A percentile compares a stretch with the other conserved stretches of the same genome.
phyloP scores from a whole-genome alignment of 1,140 invertebrate genomes.

The Pectinophora gossypiella region DNA sequence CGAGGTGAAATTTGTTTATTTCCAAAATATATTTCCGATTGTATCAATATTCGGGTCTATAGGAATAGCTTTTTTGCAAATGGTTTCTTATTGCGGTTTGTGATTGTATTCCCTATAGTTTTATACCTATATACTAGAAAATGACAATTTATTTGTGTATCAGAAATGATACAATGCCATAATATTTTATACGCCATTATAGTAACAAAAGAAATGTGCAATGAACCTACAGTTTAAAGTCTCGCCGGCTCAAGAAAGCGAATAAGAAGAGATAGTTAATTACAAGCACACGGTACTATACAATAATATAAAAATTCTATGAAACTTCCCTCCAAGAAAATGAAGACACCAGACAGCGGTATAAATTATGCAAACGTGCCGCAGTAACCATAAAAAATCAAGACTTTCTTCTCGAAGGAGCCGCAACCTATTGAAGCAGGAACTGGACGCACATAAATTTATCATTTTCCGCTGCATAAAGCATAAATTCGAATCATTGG shows the following conservation, averaged over 20 bases:
- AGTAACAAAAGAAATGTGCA: background rate
- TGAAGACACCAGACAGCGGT: slow-evolving; percentile 21
- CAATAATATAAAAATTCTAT: background rate
- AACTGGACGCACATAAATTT: slow-evolving; percentile 72
- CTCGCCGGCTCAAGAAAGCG: too few species aligned
- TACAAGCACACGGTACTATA: background rate
- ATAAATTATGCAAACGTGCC: slow-evolving; percentile 68
- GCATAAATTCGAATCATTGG: slow-evolving; percentile 72
- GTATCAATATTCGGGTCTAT: too few species aligned
- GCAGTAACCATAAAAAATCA: slow-evolving; percentile 68
- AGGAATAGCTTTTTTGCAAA: too few species aligned
- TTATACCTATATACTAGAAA: background rate
- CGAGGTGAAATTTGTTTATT: slow-evolving; percentile 55
- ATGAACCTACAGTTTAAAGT: too few species aligned
- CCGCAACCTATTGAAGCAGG: slow-evolving; percentile 50
- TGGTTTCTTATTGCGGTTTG: too few species aligned
- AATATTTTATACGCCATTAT: background rate
- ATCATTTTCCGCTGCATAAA: slow-evolving; percentile 74
- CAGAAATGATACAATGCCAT: background rate
- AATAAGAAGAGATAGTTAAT: background rate
- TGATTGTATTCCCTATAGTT: slow-evolving; percentile 6
- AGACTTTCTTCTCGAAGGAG: slow-evolving; percentile 41
- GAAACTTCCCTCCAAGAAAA: slow-evolving; percentile 1
- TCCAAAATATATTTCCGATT: slow-evolving; percentile 1
- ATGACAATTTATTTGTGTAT: background rate